Percentiles rank a stretch among this genome's conserved stretches.
These are phyloP conservation scores for Eumacrocentrus americanus DNA, from an alignment of 2,888 invertebrate species.

Conservation along the genomic window DNA sequence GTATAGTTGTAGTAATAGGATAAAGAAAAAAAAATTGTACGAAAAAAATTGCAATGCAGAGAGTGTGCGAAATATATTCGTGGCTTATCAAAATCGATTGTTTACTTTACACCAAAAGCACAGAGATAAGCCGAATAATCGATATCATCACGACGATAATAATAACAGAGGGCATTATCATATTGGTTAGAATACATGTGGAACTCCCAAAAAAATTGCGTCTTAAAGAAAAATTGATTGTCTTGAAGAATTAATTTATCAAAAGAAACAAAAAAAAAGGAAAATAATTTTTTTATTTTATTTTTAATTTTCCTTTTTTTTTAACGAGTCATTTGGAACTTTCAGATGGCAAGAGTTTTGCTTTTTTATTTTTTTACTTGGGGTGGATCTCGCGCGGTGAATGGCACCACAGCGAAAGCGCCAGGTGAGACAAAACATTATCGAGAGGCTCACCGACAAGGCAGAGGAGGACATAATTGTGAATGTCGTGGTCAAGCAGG, in stretches of 20 bases:
- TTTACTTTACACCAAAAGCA: not conserved
- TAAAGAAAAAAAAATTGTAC: not conserved
- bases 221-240: too few species aligned
- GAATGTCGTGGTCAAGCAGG: constrained; percentile 5
- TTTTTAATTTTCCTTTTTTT: not conserved
- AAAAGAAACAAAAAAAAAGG: too few species aligned
- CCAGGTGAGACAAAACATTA: constrained; percentile 18
- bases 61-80: not conserved
- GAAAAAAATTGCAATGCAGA: not conserved
- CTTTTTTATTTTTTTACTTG: not conserved
- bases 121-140: constrained; percentile 14
- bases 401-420: constrained; percentile 15
- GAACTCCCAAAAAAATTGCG: not conserved
- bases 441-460: not conserved
- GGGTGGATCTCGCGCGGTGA: constrained; percentile 10
- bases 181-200: not conserved
- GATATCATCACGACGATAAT: constrained; percentile 4
- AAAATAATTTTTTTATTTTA: too few species aligned
- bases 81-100: constrained; percentile 6
- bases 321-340: too few species aligned
- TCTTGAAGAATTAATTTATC: too few species aligned
- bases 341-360: constrained; percentile 5
- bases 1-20: too few species aligned
- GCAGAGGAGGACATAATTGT: not conserved
- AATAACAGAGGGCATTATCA: not conserved